Evolutionary conservation across 2,888 invertebrate genomes (phyloP), one percentile per base, ranked within the genome.

Genomic region (Thymelicus sylvestris): DNA sequence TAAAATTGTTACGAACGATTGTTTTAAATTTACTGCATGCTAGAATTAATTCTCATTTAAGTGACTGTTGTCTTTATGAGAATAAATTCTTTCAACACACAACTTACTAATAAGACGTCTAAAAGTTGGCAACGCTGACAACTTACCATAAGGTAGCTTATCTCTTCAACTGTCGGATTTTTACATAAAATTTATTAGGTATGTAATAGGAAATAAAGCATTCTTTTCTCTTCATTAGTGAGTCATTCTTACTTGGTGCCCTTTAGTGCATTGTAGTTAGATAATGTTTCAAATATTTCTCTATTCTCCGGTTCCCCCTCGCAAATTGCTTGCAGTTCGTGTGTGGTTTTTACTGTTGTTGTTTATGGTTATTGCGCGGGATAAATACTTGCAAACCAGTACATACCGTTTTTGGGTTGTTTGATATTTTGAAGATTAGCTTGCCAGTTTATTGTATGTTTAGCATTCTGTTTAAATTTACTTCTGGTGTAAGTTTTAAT

Each of bases 261-360:
- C 57, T 57, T 52, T 55, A 24, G 24, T 10, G 55, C 38, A 12
- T 13, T 57, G 57, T 57, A 57, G 57, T 38, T 57, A 57, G 57
- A 57, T 38, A 57, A 57, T 57, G 57, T 57, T 57, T 57, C 38
- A 57, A 57, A 57, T 57, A 57, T 57, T 57, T 57, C 57, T 57
- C 57, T 38, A 13, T 57, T 57, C 57, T 57, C 57, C 13, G 13
- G 31, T 57, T 57, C 38, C 57, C 38, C 38, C 57, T 57, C 38
- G 38, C 38, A 57, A 57, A 57, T 57, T 38, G 57, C 57, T 57
- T 57, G 57, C 13, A 57, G 57, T 57, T 57, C 13, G 57, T 57
- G 57, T 38, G 57, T 57, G 57, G 38, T 57, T 57, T 57, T 57
- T 38, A 57, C 57, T 57, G 38, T 38, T 38, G 57, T 57, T 38